Percentiles rank a stretch among this genome's conserved stretches.
Evolutionary conservation across 1,140 invertebrate genomes (phyloP).

Genomic region (Drosophila chauvacae): DNA sequence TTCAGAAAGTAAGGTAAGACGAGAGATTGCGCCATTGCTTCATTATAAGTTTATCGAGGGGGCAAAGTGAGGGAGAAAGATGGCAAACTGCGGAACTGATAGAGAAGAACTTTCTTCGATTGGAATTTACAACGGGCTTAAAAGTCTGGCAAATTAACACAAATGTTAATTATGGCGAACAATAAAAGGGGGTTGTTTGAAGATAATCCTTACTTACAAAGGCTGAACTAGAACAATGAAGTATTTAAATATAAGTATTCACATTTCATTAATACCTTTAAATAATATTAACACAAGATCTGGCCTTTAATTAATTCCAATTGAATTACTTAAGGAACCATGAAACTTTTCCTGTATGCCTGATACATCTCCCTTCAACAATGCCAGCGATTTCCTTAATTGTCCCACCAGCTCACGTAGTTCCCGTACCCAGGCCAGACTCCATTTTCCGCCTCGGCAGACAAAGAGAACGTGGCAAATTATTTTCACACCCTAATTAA

Average conservation of each 20-base stretch:
- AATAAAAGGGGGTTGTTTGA: neutral
- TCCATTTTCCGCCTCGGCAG: constrained; percentile 38
- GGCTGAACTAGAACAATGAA: neutral
- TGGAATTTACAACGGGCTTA: constrained; percentile 25
- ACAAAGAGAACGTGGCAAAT: constrained; percentile 50
- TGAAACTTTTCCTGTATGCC: neutral
- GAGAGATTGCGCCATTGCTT: constrained; percentile 37
- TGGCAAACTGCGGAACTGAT: constrained; percentile 21
- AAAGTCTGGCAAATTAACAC: constrained; percentile 19
- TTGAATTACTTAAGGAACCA: neutral
- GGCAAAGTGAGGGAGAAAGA: neutral
- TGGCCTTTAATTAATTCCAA: neutral
- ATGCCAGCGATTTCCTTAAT: constrained; percentile 23
- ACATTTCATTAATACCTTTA: too few species aligned
- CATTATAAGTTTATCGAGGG: constrained; percentile 40
- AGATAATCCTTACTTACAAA: neutral
- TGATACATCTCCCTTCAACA: constrained; percentile 2
- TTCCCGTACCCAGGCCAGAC: neutral
- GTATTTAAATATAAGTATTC: neutral
- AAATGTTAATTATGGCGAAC: constrained; percentile 25
- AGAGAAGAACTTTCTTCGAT: constrained; percentile 22
- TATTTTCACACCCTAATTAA: constrained; percentile 65
- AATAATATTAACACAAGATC: neutral
- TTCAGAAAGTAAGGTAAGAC: constrained; percentile 22
- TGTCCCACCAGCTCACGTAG: constrained; percentile 49